Percentiles rank a stretch among this genome's conserved stretches.
These are phyloP conservation scores for Anagyrus pseudococci DNA, from an alignment of 2,888 invertebrate species.

Conservation along the genomic window DNA sequence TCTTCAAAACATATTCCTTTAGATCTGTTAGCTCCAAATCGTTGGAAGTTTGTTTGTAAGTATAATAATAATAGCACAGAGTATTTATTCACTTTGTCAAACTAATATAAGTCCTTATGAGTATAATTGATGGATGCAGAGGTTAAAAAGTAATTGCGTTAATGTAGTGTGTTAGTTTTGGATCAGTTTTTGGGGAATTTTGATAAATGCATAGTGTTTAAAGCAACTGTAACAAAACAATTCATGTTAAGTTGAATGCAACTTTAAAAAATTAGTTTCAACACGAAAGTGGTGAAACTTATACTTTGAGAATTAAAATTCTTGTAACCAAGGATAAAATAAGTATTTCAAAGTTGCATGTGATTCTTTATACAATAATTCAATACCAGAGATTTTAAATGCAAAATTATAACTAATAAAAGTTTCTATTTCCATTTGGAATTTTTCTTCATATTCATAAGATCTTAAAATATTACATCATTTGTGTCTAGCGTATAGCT, in stretches of 20 bases:
- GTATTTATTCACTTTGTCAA: constrained; percentile 21
- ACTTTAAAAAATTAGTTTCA: constrained; percentile 27
- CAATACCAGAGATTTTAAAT: constrained; percentile 27
- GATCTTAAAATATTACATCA: not conserved
- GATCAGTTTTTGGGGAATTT: constrained; percentile 1
- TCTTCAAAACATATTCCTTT: constrained; percentile 50
- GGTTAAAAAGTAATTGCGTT: constrained; percentile 12
- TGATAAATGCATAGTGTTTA: constrained; percentile 11
- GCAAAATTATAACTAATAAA: constrained; percentile 11
- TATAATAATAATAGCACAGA: constrained; percentile 38
- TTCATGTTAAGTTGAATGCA: constrained; percentile 23
- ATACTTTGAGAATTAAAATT: constrained; percentile 28
- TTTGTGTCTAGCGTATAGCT: not conserved
- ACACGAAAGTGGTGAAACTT: constrained; percentile 19
- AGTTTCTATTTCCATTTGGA: constrained; percentile 32
- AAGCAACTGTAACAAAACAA: constrained; percentile 10
- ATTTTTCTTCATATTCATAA: not conserved
- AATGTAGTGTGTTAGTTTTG: constrained; percentile 9
- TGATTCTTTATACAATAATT: constrained; percentile 12
- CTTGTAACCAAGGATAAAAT: constrained; percentile 28
- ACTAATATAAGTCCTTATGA: constrained; percentile 11
- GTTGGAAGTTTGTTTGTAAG: constrained; percentile 60
- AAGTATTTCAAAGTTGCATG: constrained; percentile 17
- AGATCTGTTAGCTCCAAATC: constrained; percentile 52
- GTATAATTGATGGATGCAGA: constrained; percentile 1